These are phyloP conservation scores for Zaprionus taronus DNA, from an alignment of 1,140 invertebrate species.

Conservation along the genomic window DNA sequence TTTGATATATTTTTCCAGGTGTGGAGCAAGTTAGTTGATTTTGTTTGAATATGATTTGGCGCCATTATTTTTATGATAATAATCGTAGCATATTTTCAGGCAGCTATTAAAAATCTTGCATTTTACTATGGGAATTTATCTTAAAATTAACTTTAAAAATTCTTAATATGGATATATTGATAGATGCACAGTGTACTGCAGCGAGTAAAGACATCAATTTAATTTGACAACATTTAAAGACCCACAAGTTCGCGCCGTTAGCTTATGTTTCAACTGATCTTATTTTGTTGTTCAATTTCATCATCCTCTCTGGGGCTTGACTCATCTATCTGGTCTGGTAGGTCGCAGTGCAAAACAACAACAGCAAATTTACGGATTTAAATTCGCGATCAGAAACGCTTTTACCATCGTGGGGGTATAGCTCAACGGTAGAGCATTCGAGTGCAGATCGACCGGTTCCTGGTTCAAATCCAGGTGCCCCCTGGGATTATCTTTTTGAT, in stretches of 20 bases:
- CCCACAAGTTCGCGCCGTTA: too few relatives aligned
- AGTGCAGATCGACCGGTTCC: background rate
- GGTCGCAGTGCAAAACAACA: background rate
- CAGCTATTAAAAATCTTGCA: background rate
- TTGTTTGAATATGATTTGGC: background rate
- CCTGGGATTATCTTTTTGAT: background rate
- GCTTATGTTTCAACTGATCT: too few relatives aligned
- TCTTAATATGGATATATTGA: too few relatives aligned
- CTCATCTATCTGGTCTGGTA: background rate
- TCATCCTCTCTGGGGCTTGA: background rate
- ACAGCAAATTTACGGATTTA: background rate
- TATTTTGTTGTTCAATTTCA: background rate
- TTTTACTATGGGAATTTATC: background rate
- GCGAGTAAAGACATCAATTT: too few relatives aligned
- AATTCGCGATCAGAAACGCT: background rate
- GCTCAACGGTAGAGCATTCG: background rate
- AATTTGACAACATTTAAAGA: too few relatives aligned
- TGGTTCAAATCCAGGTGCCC: background rate
- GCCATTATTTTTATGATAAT: background rate
- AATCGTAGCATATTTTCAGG: constrained; percentile 42
- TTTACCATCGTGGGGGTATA: background rate
- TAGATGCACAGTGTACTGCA: too few relatives aligned
- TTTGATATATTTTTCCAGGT: background rate
- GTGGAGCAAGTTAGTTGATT: too few relatives aligned
- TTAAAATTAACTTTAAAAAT: too few relatives aligned